Conservation (phyloP, 2,888 invertebrate genomes). For the Hirtodrosophila alboralis region DNA sequence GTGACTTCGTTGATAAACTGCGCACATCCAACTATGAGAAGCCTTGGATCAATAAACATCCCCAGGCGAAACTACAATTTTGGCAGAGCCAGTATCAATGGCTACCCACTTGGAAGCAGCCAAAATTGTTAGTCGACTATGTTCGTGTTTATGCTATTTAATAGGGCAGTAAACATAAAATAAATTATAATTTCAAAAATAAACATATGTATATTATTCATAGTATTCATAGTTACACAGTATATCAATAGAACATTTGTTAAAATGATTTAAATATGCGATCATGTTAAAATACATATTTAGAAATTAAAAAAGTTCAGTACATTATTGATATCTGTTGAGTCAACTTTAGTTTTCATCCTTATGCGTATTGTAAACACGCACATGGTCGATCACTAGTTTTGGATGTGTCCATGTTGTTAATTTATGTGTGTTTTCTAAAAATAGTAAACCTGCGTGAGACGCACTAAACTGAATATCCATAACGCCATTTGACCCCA, state of each 20-base stretch:
- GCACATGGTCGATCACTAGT: conserved; percentile 15
- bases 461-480: not conserved
- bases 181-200: not conserved
- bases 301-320: not conserved
- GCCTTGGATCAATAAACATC: conserved; percentile 90
- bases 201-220: not conserved
- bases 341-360: conserved; percentile 10
- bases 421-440: not conserved
- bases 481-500: fast-evolving
- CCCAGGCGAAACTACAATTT: conserved; percentile 88
- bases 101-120: conserved; percentile 88
- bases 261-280: no score
- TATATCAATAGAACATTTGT: no score
- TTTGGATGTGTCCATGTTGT: conserved; percentile 14
- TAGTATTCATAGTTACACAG: not conserved
- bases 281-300: no score
- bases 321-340: not conserved
- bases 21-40: conserved; percentile 84
- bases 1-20: conserved; percentile 87
- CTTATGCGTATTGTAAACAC: conserved; percentile 22
- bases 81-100: conserved; percentile 88
- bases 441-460: not conserved
- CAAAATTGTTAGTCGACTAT: conserved; percentile 82
- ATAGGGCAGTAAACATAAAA: conserved; percentile 11
- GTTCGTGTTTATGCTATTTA: conserved; percentile 81